Percentiles rank a stretch among this genome's conserved stretches.
Conservation (phyloP, 1,140 invertebrate species). For the Chlorops oryzae region DNA sequence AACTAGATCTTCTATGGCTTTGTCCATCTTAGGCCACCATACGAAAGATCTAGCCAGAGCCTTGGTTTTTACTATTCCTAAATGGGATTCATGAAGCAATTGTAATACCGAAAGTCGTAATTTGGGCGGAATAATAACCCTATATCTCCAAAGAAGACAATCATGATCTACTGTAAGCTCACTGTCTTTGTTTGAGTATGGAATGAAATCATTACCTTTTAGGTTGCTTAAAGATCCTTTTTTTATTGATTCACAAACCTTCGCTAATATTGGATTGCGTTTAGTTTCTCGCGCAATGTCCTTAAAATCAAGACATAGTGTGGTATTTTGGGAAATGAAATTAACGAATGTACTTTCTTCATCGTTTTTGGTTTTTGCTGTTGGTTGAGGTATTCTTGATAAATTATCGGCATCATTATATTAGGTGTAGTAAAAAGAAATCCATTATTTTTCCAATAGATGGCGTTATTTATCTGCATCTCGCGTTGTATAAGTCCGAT, state of each 20-base stretch:
- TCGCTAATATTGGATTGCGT: conserved; percentile 1
- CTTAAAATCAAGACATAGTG: background rate
- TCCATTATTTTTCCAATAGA: no score
- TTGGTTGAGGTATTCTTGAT: background rate
- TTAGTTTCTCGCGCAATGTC: conserved; percentile 3
- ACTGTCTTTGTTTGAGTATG: conserved; percentile 10
- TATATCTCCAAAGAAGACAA: conserved; percentile 4
- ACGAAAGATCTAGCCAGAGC: no score
- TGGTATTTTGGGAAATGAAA: background rate
- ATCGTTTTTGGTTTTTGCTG: background rate
- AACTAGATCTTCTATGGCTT: no score
- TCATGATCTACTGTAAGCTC: no score
- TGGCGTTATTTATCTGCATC: no score
- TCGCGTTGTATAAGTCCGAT: no score
- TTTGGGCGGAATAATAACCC: background rate
- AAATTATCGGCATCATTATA: no score
- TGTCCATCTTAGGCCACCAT: no score
- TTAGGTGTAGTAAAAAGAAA: no score
- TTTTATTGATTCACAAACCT: background rate
- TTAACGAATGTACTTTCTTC: no score
- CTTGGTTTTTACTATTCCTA: no score
- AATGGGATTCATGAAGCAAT: no score
- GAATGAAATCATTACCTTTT: conserved; percentile 9
- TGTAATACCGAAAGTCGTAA: background rate
- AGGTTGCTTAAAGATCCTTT: background rate